phyloP scores from a whole-genome alignment of 2,888 invertebrate species.

The Cheilosia vulpina region DNA sequence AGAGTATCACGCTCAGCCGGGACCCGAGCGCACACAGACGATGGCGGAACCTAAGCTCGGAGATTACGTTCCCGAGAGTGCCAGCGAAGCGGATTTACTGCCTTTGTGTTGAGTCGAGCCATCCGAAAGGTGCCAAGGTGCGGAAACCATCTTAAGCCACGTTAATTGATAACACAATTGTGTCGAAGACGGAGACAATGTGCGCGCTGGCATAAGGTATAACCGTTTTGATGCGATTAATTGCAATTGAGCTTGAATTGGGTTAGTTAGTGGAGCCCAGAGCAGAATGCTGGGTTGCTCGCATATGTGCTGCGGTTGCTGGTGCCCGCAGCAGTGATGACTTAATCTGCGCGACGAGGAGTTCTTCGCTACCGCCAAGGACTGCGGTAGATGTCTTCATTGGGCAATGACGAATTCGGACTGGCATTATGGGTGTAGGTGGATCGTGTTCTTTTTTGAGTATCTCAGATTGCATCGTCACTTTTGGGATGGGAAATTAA shows the following conservation, averaged over 20 bases:
- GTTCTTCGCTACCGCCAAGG: too few species aligned
- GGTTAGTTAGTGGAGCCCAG: constrained; percentile 55
- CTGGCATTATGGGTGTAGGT: too few species aligned
- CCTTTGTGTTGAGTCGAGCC: constrained; percentile 61
- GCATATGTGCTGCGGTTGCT: neutral
- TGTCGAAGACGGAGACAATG: constrained; percentile 56
- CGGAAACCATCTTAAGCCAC: constrained; percentile 72
- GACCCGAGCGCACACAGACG: neutral
- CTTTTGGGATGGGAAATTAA: too few species aligned
- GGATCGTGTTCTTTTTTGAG: too few species aligned
- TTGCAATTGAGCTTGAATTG: constrained; percentile 73
- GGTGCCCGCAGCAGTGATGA: neutral
- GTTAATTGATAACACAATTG: constrained; percentile 74
- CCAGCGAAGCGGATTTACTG: constrained; percentile 61
- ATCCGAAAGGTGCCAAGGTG: constrained; percentile 70
- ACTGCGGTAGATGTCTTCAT: too few species aligned
- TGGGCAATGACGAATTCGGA: too few species aligned
- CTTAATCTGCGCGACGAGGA: neutral
- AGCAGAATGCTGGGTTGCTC: neutral
- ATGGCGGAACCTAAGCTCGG: constrained; percentile 50
- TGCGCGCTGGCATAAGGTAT: constrained; percentile 47
- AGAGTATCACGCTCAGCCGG: constrained; percentile 51
- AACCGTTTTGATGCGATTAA: constrained; percentile 72
- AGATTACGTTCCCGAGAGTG: constrained; percentile 55
- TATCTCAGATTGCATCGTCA: too few species aligned